A percentile compares a stretch with the other conserved stretches of the same genome.
These are phyloP conservation scores for Zaprionus davidi DNA, from an alignment of 1,140 invertebrate species.

Conservation along the genomic window DNA sequence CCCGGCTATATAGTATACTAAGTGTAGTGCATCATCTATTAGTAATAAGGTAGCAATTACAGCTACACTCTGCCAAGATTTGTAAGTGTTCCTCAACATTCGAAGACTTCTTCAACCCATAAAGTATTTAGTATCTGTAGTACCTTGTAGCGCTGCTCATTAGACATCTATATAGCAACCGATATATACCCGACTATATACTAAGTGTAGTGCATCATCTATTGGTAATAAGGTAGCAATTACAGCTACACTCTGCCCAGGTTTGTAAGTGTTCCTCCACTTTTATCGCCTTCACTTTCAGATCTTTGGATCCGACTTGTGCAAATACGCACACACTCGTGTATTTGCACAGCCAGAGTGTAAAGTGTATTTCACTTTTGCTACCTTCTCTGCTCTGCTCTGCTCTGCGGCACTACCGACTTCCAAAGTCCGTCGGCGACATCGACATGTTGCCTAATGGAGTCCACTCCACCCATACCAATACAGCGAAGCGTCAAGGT, in stretches of 20 bases:
- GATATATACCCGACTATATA: too few relatives aligned
- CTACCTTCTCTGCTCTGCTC: not conserved
- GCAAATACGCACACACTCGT: not conserved
- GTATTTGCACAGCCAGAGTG: slow-evolving; percentile 14
- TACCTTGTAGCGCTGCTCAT: slow-evolving; percentile 22
- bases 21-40: too few relatives aligned
- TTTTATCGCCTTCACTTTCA: not conserved
- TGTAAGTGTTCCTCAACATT: too few relatives aligned
- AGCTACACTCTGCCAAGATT: too few relatives aligned
- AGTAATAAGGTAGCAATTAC: too few relatives aligned
- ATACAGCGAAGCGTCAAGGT: slow-evolving; percentile 48
- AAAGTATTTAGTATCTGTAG: slow-evolving; percentile 11
- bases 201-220: too few relatives aligned
- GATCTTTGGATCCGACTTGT: not conserved
- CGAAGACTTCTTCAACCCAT: slow-evolving; percentile 33
- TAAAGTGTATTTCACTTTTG: slow-evolving; percentile 30
- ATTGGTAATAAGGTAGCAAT: too few relatives aligned
- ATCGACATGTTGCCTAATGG: slow-evolving; percentile 25
- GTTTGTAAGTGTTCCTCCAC: too few relatives aligned
- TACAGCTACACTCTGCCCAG: too few relatives aligned
- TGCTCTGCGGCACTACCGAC: not conserved
- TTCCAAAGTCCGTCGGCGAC: not conserved
- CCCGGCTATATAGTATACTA: too few relatives aligned
- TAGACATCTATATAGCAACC: not conserved
- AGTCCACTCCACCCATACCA: slow-evolving; percentile 31